Evolutionary conservation across 2,888 invertebrate species (phyloP).

Genomic region (Eucera pruinosa): DNA sequence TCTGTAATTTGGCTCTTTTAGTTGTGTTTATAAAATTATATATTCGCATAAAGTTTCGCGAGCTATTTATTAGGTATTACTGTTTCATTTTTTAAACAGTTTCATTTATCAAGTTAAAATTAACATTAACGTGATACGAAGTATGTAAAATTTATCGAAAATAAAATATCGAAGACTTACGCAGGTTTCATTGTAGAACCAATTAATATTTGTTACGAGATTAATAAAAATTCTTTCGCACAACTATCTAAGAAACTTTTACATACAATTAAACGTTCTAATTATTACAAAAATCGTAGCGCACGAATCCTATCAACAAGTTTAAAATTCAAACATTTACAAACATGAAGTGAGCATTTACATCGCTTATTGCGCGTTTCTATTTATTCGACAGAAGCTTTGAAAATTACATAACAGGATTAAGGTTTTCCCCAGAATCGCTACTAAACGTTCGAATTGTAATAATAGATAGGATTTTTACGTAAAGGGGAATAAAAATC

Average conservation of each 20-base stretch:
- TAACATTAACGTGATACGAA: background rate
- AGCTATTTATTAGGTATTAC: background rate
- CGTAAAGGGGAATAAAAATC: too few species aligned
- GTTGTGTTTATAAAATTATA: too few species aligned
- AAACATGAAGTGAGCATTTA: constrained; percentile 28
- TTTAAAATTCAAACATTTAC: constrained; percentile 46
- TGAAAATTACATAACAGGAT: background rate
- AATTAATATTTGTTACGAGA: background rate
- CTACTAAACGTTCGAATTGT: too few species aligned
- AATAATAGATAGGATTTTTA: too few species aligned
- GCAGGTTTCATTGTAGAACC: constrained; percentile 37
- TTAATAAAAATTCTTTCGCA: background rate
- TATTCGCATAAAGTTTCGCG: too few species aligned
- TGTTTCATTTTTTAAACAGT: background rate
- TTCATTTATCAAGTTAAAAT: too few species aligned
- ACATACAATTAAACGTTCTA: constrained; percentile 1
- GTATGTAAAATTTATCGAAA: background rate
- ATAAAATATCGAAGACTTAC: constrained; percentile 43
- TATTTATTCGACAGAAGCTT: background rate
- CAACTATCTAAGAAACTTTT: background rate
- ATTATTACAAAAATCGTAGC: constrained; percentile 5
- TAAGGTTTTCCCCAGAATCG: background rate
- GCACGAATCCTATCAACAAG: background rate
- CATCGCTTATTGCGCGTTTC: constrained; percentile 1
- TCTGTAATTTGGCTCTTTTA: too few species aligned